Base-by-base conservation (phyloP, 92 coral and sea anemone species). In the Zoanthus gigantus region DNA sequence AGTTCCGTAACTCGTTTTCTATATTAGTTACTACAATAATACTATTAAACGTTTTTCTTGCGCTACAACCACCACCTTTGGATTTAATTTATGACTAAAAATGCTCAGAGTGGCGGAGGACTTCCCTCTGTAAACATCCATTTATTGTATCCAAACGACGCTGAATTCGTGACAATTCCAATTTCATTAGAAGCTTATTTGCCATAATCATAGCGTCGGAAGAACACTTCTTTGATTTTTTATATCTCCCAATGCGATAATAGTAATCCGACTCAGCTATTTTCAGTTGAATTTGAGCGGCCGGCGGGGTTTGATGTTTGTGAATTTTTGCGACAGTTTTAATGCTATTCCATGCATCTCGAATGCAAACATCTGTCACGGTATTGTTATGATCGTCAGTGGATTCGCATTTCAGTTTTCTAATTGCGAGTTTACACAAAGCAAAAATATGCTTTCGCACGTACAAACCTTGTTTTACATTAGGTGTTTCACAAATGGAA, bases 391-490 rank as follows among this genome's bases (percentile, higher is more conserved):
- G 69, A 45, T 74, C 58, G 47, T 2, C 78, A 17, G 5, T 0
- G 18, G 13, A 5, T 0, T 74, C 78, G 47, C 83, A 60, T 32
- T 60, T 79, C 17, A 79, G 71, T 34, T 79, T 79, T 3, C 5
- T 60, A 16, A 79, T 58, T 17, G 83, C 83, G 56, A 79, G 34
- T 79, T 79, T 79, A 71, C 72, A 79, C 68, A 79, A 60, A 79
- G 56, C 52, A 57, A 79, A 79, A 42, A 57, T 31, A 14, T 79
- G 83, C 14, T 34, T 79, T 79, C 54, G 56, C 52, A 60, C 42
- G 7, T 79, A 79, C 48, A 79, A 11, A 2, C 12, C 50, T 42
- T 79, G 9, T 10, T 15, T n/a, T n/a, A 0, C 71, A 60, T 16
- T 34, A 15, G 60, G 72, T 7, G 12, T 45, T 47, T 16, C 11